Evolutionary conservation across 2,888 invertebrate genomes (phyloP), one percentile per base, ranked within the genome.

Genomic region (Drosophila neutralis): DNA sequence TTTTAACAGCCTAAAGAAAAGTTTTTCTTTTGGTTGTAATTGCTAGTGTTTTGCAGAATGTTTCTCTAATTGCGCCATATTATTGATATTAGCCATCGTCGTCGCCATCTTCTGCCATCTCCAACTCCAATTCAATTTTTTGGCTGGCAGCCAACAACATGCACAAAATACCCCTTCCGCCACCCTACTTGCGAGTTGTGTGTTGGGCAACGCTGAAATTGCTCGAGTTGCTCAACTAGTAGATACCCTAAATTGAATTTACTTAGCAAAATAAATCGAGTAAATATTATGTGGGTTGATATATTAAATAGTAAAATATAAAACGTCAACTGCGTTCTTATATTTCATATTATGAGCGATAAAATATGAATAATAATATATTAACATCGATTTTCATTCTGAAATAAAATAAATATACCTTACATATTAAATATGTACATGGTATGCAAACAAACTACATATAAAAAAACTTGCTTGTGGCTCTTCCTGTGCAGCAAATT

Each of bases 1-100:
- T 36, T 64, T 27, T 51, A 27, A 15, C 24, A 45, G 45, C 24
- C 8, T 4, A 24, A 38, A 8, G 1, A 18, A 18, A 40, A 27
- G 33, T 49, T 54, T 13, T 49, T 27, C 21, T 8, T 49, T 36
- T 49, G 52, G 18, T 59, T 77, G 60, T 63, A 64, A 36, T 56
- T 71, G 36, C 38, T 29, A 13, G n/a, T 48, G 4, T 15, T 27
- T 24, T 15, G 64, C 61, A 36, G 57, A 80, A 65, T 78, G 73
- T 73, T 81, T 82, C 67, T 67, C 69, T 71, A 85, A 84, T 84
- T 84, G 80, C 80, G 76, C 69, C 63, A 73, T 74, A 78, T 80
- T 84, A 85, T 79, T 80, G 76, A 72, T 85, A 85, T 79, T 76
- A 73, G 79, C 73, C 52, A 61, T 69, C 69, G 56, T 64, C 67